Conservation (phyloP, 2,797 vertebrate species). For the Sebastiscus albofasciatus region DNA sequence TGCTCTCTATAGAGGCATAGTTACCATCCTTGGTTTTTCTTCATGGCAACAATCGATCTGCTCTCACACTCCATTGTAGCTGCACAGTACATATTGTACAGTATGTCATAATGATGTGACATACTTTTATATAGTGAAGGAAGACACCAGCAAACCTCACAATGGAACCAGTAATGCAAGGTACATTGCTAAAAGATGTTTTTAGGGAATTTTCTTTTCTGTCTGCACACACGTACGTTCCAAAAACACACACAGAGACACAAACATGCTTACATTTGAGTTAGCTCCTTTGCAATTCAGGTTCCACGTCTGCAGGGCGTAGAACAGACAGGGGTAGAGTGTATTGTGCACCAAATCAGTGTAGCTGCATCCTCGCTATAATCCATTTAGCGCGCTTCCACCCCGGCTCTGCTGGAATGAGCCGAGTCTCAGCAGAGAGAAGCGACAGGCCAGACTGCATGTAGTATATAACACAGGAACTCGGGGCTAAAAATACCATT, state of each 20-base stretch:
- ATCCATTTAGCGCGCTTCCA: slow-evolving; percentile 33
- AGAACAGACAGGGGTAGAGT: slow-evolving; percentile 26
- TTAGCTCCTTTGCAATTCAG: neutral
- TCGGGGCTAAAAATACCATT: slow-evolving; percentile 34
- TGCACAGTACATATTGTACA: neutral
- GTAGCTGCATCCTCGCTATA: slow-evolving; percentile 33
- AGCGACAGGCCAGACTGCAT: neutral
- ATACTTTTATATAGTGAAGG: neutral
- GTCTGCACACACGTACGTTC: neutral
- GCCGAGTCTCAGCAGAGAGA: slow-evolving; percentile 14
- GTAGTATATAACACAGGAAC: neutral
- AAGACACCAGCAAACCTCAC: neutral
- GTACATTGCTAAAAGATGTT: neutral
- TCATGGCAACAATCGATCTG: neutral
- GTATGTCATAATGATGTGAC: neutral
- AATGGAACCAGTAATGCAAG: neutral
- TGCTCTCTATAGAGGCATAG: neutral
- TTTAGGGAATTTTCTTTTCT: neutral
- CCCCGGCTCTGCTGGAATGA: slow-evolving; percentile 10
- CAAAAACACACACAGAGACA: neutral
- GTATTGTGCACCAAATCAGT: slow-evolving; percentile 51
- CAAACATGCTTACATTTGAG: slow-evolving; percentile 9
- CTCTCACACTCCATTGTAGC: neutral
- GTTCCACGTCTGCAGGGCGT: slow-evolving; percentile 38
- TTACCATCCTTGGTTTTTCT: neutral